These are phyloP conservation scores for Lasioglossum lativentre DNA, from an alignment of 2,888 invertebrate species.

Conservation along the genomic window DNA sequence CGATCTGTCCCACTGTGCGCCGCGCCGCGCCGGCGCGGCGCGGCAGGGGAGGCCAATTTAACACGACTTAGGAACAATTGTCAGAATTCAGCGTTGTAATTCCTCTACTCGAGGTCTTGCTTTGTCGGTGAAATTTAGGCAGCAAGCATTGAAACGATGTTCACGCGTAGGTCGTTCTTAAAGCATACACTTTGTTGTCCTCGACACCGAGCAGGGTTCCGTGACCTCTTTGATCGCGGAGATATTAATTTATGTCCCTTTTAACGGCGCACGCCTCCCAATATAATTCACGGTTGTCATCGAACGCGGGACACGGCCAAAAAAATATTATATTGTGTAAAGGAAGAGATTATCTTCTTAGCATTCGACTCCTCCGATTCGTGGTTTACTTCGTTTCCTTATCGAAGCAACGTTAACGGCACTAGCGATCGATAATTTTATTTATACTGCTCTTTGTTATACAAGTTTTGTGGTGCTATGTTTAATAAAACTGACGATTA, in stretches of 20 bases:
- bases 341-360: constrained; percentile 30
- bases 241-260: constrained; percentile 39
- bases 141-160: constrained; percentile 24
- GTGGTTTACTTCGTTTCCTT: constrained; percentile 1
- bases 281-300: constrained; percentile 17
- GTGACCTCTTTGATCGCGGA: constrained; percentile 42
- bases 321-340: not conserved
- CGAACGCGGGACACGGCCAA: not conserved
- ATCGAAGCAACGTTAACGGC: constrained; percentile 18
- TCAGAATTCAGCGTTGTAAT: constrained; percentile 58
- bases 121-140: constrained; percentile 55
- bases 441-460: constrained; percentile 50
- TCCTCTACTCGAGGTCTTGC: constrained; percentile 34
- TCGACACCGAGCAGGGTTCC: constrained; percentile 22
- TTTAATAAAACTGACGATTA: constrained; percentile 30
- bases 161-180: constrained; percentile 33
- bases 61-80: constrained; percentile 52
- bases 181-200: constrained; percentile 28
- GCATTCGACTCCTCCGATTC: constrained; percentile 41
- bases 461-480: constrained; percentile 49
- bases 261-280: constrained; percentile 23
- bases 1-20: too few relatives aligned
- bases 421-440: constrained; percentile 21
- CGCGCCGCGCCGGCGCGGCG: too few relatives aligned
- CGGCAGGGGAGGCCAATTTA: constrained; percentile 37